Evolutionary conservation across 2,113 vertebrate species (phyloP).

Genomic region (Arvicanthis niloticus): DNA sequence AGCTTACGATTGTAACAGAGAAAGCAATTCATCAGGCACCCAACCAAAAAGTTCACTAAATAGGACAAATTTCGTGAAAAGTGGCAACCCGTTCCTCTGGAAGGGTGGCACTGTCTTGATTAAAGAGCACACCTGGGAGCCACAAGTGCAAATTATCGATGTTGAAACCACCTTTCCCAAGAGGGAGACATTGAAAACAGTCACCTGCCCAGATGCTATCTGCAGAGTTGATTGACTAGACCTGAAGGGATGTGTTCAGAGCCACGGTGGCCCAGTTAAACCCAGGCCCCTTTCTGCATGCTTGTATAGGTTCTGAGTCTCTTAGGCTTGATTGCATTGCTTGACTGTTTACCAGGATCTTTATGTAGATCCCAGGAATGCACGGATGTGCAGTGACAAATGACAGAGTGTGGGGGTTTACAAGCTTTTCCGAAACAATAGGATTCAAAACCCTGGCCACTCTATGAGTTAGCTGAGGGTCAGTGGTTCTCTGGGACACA

Average conservation of each 20-base stretch:
- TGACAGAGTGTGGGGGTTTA: not conserved
- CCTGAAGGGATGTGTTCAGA: not conserved
- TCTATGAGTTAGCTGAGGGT: not conserved
- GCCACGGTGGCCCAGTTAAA: not conserved
- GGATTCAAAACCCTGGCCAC: not conserved
- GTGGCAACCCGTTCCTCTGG: constrained; percentile 79
- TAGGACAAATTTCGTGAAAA: constrained; percentile 81
- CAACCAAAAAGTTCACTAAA: constrained; percentile 70
- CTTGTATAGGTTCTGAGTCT: not conserved
- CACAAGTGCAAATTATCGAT: constrained; percentile 74
- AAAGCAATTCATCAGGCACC: constrained; percentile 8
- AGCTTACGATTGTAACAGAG: not conserved
- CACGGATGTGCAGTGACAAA: not conserved
- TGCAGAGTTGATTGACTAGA: not conserved
- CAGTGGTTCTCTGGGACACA: not conserved
- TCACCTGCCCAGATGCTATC: constrained; percentile 66
- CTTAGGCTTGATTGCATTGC: not conserved
- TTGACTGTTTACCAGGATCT: not conserved
- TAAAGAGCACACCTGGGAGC: constrained; percentile 76
- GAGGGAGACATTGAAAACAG: constrained; percentile 69
- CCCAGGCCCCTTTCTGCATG: not conserved
- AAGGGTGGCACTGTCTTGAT: constrained; percentile 70
- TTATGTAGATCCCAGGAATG: too few relatives aligned
- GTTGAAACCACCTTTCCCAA: constrained; percentile 81
- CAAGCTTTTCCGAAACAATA: not conserved